phyloP scores from a whole-genome alignment of 2,797 vertebrate genomes.

The Pseudotriccus pelzelni region DNA sequence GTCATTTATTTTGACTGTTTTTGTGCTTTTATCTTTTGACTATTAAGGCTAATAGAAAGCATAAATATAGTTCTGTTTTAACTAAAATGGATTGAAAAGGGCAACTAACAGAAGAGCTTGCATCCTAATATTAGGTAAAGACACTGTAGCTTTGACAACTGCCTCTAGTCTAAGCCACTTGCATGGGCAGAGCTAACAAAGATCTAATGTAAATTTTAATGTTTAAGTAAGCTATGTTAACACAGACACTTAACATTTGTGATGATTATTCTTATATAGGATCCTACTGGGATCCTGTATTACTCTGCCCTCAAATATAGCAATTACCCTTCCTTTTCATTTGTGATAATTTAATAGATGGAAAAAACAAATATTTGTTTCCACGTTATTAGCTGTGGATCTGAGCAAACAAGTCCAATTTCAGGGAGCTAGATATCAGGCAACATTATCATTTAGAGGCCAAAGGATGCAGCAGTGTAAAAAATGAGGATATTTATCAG shows the following conservation, averaged over 20 bases:
- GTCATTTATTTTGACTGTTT: neutral
- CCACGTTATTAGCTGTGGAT: neutral
- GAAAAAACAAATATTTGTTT: neutral
- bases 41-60: neutral
- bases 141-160: neutral
- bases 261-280: neutral
- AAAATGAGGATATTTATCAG: neutral
- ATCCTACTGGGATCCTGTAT: neutral
- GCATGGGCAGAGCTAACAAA: neutral
- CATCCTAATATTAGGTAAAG: neutral
- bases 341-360: neutral
- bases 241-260: neutral
- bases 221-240: neutral
- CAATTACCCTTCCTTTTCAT: neutral
- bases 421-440: neutral
- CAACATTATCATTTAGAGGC: neutral
- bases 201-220: neutral
- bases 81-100: neutral
- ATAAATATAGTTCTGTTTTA: neutral
- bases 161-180: neutral
- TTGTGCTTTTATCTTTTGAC: neutral
- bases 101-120: neutral
- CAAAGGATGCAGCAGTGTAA: neutral
- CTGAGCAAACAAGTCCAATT: neutral
- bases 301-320: neutral